Percentiles rank a stretch among this genome's conserved stretches.
Evolutionary conservation across 2,797 vertebrate species (phyloP).

Genomic region (Lepus townsendii): DNA sequence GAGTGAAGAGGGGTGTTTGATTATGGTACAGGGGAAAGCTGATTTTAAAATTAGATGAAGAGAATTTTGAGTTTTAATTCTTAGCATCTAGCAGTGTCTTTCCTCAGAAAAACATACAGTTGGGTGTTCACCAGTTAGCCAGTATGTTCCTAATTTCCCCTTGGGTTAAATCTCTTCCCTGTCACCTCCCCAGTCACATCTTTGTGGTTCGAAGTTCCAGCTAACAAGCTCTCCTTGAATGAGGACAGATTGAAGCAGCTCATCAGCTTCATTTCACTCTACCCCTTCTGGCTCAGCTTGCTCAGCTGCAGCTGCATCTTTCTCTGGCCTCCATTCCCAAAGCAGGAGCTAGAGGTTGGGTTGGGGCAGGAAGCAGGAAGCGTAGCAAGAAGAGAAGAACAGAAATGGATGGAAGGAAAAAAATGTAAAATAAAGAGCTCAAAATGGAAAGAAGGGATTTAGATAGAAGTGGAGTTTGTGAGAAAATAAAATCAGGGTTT

Average conservation of each 20-base stretch:
- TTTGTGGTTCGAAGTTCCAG: neutral
- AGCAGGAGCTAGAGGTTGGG: neutral
- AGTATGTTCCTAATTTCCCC: neutral
- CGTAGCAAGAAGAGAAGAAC: neutral
- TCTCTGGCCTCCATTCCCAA: slow-evolving; percentile 6
- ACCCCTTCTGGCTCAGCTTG: neutral
- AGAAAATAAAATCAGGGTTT: neutral
- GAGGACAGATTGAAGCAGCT: neutral
- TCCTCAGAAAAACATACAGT: neutral
- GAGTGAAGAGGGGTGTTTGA: neutral
- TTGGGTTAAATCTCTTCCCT: neutral
- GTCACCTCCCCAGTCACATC: neutral
- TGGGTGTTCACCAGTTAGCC: neutral
- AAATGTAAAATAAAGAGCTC: neutral
- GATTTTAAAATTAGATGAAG: neutral
- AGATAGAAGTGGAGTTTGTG: neutral
- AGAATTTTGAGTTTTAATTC: neutral
- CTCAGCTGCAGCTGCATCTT: slow-evolving; percentile 22
- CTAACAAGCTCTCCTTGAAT: neutral
- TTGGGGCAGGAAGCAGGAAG: neutral
- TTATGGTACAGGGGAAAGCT: neutral
- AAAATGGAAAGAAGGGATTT: neutral
- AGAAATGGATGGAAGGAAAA: neutral
- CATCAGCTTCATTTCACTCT: slow-evolving; percentile 15
- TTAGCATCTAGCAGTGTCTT: neutral